Evolutionary conservation across 2,797 vertebrate species (phyloP).

Genomic region (Paratrypauchen microcephalus): DNA sequence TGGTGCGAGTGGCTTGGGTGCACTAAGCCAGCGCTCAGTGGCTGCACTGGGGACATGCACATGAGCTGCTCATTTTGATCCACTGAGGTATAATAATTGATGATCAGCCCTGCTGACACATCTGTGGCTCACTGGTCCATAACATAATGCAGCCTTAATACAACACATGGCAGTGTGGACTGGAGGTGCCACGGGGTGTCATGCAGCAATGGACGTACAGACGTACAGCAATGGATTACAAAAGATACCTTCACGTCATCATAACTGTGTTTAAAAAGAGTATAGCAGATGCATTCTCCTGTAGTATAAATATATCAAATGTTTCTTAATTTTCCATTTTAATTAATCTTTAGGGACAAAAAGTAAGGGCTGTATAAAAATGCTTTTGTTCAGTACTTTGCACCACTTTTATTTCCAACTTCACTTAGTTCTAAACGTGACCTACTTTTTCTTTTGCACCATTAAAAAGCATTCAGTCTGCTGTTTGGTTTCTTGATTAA

Average conservation of each 20-base stretch:
- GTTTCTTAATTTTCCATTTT: constrained; percentile 40
- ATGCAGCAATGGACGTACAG: neutral
- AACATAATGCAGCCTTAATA: constrained; percentile 65
- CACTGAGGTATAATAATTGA: constrained; percentile 87
- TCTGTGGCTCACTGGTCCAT: constrained; percentile 76
- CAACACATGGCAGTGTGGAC: constrained; percentile 66
- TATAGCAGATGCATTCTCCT: neutral
- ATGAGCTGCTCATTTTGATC: constrained; percentile 79
- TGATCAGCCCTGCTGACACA: constrained; percentile 82
- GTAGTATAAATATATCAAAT: constrained; percentile 10
- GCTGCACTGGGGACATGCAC: constrained; percentile 60
- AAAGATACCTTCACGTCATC: neutral
- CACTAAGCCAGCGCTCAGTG: constrained; percentile 52
- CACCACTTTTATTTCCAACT: constrained; percentile 37
- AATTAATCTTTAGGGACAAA: constrained; percentile 41
- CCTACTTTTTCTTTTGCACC: constrained; percentile 43
- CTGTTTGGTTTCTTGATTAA: constrained; percentile 50
- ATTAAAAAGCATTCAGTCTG: constrained; percentile 19
- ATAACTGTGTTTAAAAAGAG: neutral
- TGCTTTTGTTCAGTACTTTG: neutral
- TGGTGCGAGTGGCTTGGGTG: constrained; percentile 29
- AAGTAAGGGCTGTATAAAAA: constrained; percentile 8
- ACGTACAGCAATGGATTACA: no score
- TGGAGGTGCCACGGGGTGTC: constrained; percentile 48
- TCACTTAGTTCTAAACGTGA: constrained; percentile 50